Evolutionary conservation across 2,113 vertebrate species (phyloP).

Genomic region (Varanus komodoensis): DNA sequence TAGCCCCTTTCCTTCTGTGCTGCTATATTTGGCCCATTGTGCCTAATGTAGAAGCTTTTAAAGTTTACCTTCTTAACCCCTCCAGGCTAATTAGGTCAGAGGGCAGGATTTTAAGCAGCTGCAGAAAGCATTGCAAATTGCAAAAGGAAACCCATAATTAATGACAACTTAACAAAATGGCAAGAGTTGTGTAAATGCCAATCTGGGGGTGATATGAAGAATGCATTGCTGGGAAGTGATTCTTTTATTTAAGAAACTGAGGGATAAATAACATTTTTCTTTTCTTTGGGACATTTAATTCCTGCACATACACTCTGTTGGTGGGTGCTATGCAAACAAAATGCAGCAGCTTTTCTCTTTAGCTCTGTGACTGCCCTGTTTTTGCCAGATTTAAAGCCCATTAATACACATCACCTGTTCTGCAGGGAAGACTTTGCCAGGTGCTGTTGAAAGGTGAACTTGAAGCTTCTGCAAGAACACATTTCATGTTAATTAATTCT

Average conservation of each 20-base stretch:
- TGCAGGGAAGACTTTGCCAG: conserved; percentile 64
- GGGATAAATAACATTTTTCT: conserved; percentile 26
- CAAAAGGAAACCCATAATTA: conserved; percentile 58
- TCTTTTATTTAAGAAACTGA: conserved; percentile 57
- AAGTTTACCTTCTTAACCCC: conserved; percentile 73
- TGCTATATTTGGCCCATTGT: conserved; percentile 49
- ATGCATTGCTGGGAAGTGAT: conserved; percentile 51
- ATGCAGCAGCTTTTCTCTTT: conserved; percentile 43
- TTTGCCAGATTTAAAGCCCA: conserved; percentile 59
- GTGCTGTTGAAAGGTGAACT: conserved; percentile 68
- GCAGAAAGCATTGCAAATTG: conserved; percentile 64
- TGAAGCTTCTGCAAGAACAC: conserved; percentile 55
- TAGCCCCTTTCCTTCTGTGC: conserved; percentile 52
- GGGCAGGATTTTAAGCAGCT: conserved; percentile 58
- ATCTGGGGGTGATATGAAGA: conserved; percentile 31
- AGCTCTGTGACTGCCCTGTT: conserved; percentile 44
- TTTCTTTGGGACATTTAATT: conserved; percentile 39
- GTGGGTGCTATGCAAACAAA: conserved; percentile 49
- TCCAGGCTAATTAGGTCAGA: conserved; percentile 70
- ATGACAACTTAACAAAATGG: conserved; percentile 57
- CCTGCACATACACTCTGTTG: neutral
- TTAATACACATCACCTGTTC: conserved; percentile 64
- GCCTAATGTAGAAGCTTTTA: conserved; percentile 55
- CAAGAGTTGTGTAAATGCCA: conserved; percentile 67
- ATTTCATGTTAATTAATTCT: conserved; percentile 76